A percentile compares a stretch with the other conserved stretches of the same genome.
These are phyloP conservation scores for Amphimallon solstitiale DNA, from an alignment of 2,888 invertebrate species.

Conservation along the genomic window DNA sequence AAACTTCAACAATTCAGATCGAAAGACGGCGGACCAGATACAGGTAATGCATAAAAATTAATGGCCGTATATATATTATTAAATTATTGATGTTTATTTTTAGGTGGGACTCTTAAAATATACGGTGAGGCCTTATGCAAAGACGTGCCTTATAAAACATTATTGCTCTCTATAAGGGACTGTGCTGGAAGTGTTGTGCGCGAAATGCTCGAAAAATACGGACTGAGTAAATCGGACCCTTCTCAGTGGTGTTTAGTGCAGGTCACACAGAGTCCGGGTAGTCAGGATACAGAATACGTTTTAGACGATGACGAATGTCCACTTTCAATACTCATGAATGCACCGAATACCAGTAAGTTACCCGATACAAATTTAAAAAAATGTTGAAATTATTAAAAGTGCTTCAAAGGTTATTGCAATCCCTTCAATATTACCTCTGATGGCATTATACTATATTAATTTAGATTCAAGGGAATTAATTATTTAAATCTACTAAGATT, in stretches of 20 bases:
- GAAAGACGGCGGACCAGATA: conserved; percentile 94
- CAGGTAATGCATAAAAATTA: conserved; percentile 66
- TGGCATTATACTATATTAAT: no score
- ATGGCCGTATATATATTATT: no score
- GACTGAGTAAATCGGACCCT: conserved; percentile 89
- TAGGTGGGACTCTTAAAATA: conserved; percentile 89
- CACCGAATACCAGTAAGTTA: conserved; percentile 85
- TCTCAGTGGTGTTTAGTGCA: conserved; percentile 94
- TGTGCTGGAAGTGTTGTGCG: conserved; percentile 91
- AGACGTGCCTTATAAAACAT: conserved; percentile 98
- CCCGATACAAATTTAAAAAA: no score
- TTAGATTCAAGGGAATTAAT: no score
- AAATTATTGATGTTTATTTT: conserved; percentile 31
- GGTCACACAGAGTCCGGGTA: conserved; percentile 70
- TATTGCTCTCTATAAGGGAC: conserved; percentile 92
- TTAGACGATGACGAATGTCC: conserved; percentile 98
- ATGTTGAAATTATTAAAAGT: no score
- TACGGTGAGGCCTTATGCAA: conserved; percentile 96
- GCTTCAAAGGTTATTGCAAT: no score
- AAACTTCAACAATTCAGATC: conserved; percentile 96
- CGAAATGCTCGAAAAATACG: conserved; percentile 98
- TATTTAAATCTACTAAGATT: no score
- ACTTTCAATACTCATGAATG: conserved; percentile 91
- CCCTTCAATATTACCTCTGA: no score
- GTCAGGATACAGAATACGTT: conserved; percentile 86